phyloP scores from a whole-genome alignment of 2,888 invertebrate genomes.

The Nephrotoma flavescens region DNA sequence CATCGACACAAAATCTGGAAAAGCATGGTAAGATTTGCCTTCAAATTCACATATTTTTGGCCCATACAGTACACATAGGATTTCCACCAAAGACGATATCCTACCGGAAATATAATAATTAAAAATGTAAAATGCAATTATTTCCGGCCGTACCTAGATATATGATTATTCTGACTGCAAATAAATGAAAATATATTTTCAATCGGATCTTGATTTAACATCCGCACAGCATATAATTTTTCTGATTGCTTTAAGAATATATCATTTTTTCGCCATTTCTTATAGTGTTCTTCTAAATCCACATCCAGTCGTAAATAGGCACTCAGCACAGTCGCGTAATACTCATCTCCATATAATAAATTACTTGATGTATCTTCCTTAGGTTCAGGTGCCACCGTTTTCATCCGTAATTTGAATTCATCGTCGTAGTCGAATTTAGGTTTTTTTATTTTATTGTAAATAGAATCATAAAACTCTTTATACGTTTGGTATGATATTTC shows the following conservation, averaged over 20 bases:
- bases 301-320: constrained; percentile 67
- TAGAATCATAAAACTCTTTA: constrained; percentile 11
- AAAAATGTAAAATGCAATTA: not conserved
- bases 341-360: constrained; percentile 7
- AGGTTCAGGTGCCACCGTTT: constrained; percentile 3
- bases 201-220: constrained; percentile 76
- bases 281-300: constrained; percentile 53
- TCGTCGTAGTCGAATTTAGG: not conserved
- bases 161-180: constrained; percentile 95
- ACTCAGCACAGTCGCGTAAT: constrained; percentile 38
- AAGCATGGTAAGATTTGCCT: constrained; percentile 52
- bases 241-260: constrained; percentile 54
- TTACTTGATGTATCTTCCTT: not conserved
- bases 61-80: constrained; percentile 71
- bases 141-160: constrained; percentile 46
- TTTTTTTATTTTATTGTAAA: constrained; percentile 10
- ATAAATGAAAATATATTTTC: constrained; percentile 94
- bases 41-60: constrained; percentile 51
- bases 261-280: constrained; percentile 60
- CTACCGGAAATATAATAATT: constrained; percentile 4
- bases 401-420: constrained; percentile 7
- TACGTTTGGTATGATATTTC: constrained; percentile 20
- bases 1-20: constrained; percentile 60
- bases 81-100: constrained; percentile 54
- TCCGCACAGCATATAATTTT: constrained; percentile 72